A percentile compares a stretch with the other conserved stretches of the same genome.
These are phyloP conservation scores for Mechanitis messenoides DNA, from an alignment of 2,888 invertebrate species.

Conservation along the genomic window DNA sequence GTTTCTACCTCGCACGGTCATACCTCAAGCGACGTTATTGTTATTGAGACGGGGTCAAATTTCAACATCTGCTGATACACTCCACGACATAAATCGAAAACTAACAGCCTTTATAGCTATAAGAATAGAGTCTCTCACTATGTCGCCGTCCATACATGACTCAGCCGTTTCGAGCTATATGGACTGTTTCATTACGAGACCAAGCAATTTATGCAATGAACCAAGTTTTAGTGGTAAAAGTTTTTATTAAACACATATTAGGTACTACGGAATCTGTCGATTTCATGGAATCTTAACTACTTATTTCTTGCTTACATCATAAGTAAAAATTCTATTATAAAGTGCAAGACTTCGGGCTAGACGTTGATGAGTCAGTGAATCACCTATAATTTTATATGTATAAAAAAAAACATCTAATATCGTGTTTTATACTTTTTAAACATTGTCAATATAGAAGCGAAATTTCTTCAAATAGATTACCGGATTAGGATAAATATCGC, in stretches of 20 bases:
- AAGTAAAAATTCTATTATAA: no score
- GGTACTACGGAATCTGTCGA: no score
- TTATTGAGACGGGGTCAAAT: conserved; percentile 33
- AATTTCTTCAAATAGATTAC: background rate
- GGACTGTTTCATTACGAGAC: conserved; percentile 24
- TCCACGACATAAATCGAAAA: conserved; percentile 14
- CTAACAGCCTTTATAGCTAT: conserved; percentile 14
- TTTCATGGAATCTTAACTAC: no score
- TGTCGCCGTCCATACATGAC: conserved; percentile 22
- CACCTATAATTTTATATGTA: no score
- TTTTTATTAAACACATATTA: conserved; percentile 12
- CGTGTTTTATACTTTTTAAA: no score
- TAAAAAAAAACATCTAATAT: no score
- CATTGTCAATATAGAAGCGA: background rate
- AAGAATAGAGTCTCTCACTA: conserved; percentile 7
- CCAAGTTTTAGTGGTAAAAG: conserved; percentile 20
- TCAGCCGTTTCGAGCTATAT: conserved; percentile 20
- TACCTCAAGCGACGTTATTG: conserved; percentile 26
- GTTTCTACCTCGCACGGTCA: conserved; percentile 11
- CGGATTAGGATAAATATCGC: background rate
- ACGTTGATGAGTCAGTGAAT: no score
- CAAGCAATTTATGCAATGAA: conserved; percentile 27
- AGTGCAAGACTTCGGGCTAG: no score
- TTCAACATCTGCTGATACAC: conserved; percentile 32
- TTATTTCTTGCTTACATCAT: no score